These are phyloP conservation scores for Callaeas wilsoni DNA, from an alignment of 2,113 vertebrate genomes.

Conservation along the genomic window DNA sequence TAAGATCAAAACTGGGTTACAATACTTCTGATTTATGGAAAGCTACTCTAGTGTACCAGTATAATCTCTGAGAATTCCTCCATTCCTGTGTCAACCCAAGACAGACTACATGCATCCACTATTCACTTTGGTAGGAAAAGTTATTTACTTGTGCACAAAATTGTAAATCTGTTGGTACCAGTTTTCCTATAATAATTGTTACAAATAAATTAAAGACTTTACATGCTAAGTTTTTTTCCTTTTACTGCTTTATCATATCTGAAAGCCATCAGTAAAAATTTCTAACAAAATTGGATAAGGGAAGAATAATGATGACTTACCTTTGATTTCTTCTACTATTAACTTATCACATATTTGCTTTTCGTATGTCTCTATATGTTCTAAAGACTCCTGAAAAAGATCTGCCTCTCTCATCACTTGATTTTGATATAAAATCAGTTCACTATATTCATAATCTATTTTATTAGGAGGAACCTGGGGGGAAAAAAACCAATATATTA, in stretches of 20 bases:
- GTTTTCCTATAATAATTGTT: neutral
- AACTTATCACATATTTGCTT: conserved; percentile 80
- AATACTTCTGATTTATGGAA: neutral
- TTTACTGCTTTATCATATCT: neutral
- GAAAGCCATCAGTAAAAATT: neutral
- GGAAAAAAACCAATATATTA: neutral
- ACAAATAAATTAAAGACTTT: neutral
- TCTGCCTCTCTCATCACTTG: conserved; percentile 81
- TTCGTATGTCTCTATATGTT: conserved; percentile 77
- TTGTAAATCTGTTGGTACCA: neutral
- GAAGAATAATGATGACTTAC: conserved; percentile 41
- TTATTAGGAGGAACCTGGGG: conserved; percentile 74
- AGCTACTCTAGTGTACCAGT: neutral
- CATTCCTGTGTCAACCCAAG: neutral
- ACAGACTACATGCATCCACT: neutral
- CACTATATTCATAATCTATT: conserved; percentile 79
- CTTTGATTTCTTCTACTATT: conserved; percentile 78
- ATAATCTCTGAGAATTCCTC: fast-evolving
- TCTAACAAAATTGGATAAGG: neutral
- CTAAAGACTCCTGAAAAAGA: conserved; percentile 76
- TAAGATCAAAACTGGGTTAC: neutral
- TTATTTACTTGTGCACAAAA: neutral
- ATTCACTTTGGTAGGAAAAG: neutral
- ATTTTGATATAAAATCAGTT: conserved; percentile 79
- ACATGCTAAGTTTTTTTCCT: neutral